A percentile compares a stretch with the other conserved stretches of the same genome.
phyloP scores from a whole-genome alignment of 2,113 vertebrate species.

The Coracopsis vasa region DNA sequence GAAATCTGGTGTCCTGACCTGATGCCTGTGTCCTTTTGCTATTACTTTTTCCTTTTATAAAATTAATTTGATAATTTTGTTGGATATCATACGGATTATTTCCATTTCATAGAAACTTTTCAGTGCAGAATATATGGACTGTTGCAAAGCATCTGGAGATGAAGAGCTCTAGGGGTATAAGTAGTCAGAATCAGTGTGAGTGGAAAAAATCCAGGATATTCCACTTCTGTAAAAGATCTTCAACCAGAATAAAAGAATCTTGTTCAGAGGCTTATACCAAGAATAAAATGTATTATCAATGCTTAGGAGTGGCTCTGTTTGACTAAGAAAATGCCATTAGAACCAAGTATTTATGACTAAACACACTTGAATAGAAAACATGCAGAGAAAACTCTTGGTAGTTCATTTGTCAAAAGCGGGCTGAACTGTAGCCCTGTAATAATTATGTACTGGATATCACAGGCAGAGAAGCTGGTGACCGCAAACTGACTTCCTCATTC shows the following conservation, averaged over 20 bases:
- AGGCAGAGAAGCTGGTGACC: constrained; percentile 43
- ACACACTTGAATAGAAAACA: constrained; percentile 55
- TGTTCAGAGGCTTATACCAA: constrained; percentile 11
- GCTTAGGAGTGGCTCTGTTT: constrained; percentile 53
- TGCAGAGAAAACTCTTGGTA: not conserved
- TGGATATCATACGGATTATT: not conserved
- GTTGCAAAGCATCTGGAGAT: not conserved
- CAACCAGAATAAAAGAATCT: not conserved
- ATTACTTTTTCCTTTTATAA: not conserved
- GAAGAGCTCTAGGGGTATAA: not conserved
- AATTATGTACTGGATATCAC: constrained; percentile 54
- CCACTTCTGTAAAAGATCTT: constrained; percentile 4
- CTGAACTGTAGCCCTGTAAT: constrained; percentile 58
- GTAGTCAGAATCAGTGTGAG: not conserved
- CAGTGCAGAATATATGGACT: not conserved
- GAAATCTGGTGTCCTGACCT: not conserved
- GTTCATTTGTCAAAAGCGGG: constrained; percentile 46
- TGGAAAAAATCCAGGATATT: not conserved
- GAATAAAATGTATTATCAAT: constrained; percentile 3
- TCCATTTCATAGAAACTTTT: not conserved
- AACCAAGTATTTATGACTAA: constrained; percentile 50
- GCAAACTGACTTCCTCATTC: constrained; percentile 77
- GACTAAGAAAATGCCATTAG: constrained; percentile 41
- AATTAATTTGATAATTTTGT: not conserved
- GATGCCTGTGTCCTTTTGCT: not conserved